phyloP scores from a whole-genome alignment of 2,888 invertebrate genomes.

The Achlya flavicornis region DNA sequence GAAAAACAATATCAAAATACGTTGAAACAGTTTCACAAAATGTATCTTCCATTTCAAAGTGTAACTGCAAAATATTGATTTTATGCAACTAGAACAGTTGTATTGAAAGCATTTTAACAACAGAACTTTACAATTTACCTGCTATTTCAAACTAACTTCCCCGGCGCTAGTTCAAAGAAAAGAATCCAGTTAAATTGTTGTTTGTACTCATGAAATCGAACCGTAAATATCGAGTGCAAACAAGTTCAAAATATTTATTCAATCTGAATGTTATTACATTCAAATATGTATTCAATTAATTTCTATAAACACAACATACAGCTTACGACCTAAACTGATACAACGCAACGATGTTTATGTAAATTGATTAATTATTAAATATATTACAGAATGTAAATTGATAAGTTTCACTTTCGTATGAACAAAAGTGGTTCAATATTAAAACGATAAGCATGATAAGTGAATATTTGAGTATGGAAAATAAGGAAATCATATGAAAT shows the following conservation, averaged over 20 bases:
- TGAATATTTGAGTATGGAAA: conserved; percentile 13
- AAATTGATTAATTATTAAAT: conserved; percentile 13
- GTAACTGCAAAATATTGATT: not conserved
- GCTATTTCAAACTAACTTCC: not conserved
- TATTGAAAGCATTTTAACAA: not conserved
- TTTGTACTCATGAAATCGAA: not conserved
- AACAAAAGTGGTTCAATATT: conserved; percentile 3
- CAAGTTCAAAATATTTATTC: not conserved
- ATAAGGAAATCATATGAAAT: conserved; percentile 20
- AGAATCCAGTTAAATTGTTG: not conserved
- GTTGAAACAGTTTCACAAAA: too few species aligned
- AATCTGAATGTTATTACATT: not conserved
- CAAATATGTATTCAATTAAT: not conserved
- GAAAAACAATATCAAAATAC: too few species aligned
- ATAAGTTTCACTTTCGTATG: conserved; percentile 5
- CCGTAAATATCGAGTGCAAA: not conserved
- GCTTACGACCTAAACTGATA: conserved; percentile 1
- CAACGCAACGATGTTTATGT: not conserved
- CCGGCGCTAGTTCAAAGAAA: not conserved
- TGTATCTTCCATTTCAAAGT: too few species aligned
- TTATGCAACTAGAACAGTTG: not conserved
- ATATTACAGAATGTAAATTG: not conserved
- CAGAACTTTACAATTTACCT: not conserved
- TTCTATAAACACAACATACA: conserved; percentile 1
- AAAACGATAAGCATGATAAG: conserved; percentile 15